A percentile compares a stretch with the other conserved stretches of the same genome.
Evolutionary conservation across 2,888 invertebrate species (phyloP).

Genomic region (Emmelina monodactyla): DNA sequence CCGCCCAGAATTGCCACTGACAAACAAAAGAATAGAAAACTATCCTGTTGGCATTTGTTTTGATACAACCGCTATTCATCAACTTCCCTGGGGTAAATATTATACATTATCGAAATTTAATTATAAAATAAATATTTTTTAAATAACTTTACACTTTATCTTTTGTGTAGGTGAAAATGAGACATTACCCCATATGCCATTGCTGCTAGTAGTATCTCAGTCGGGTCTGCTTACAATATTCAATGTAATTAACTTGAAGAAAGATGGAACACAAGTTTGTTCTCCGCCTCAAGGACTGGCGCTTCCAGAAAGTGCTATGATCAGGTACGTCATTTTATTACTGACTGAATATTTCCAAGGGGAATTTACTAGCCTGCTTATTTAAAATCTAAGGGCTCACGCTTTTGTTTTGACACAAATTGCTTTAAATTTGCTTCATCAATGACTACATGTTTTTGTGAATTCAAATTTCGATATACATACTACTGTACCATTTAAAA

Average conservation of each 20-base stretch:
- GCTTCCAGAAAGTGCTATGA: constrained; percentile 31
- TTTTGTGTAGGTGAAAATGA: constrained; percentile 62
- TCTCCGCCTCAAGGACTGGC: constrained; percentile 62
- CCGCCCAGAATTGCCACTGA: constrained; percentile 84
- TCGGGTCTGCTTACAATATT: constrained; percentile 80
- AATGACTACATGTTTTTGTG: too few species aligned
- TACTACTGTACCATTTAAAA: too few species aligned
- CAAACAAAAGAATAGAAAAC: constrained; percentile 76
- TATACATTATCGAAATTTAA: background rate
- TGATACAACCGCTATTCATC: constrained; percentile 73
- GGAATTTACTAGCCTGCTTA: too few species aligned
- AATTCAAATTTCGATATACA: too few species aligned
- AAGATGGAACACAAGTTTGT: constrained; percentile 68
- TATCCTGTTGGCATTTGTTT: constrained; percentile 82
- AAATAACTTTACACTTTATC: background rate
- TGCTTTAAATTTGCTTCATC: too few species aligned
- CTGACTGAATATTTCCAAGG: too few species aligned
- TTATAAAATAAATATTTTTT: background rate
- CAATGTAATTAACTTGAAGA: constrained; percentile 75
- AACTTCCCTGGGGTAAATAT: constrained; percentile 69
- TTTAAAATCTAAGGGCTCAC: too few species aligned
- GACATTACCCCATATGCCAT: constrained; percentile 76
- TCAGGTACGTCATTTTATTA: too few species aligned
- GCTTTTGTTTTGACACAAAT: too few species aligned
- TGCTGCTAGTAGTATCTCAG: constrained; percentile 78